These are phyloP conservation scores for Stenotaenia linearis DNA, from an alignment of 2,888 invertebrate genomes.

Conservation along the genomic window DNA sequence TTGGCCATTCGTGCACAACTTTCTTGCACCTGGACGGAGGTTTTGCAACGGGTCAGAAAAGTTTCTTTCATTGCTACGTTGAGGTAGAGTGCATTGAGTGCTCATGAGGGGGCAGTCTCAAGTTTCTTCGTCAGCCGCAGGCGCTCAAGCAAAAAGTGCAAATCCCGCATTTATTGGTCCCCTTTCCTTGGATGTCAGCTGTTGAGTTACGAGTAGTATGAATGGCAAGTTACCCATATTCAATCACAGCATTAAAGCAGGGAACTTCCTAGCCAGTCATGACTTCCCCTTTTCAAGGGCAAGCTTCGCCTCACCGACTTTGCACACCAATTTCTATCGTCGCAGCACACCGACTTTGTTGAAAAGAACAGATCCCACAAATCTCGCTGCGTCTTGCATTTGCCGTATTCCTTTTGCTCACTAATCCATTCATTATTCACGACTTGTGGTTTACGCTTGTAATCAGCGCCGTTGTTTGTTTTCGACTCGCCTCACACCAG, in stretches of 20 bases:
- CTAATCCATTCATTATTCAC: slow-evolving; percentile 3
- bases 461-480: background rate
- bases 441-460: slow-evolving; percentile 16
- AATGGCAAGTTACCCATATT: slow-evolving; percentile 13
- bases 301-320: slow-evolving; percentile 17
- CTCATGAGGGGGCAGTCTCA: background rate
- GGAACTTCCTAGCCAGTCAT: background rate
- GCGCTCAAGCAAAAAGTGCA: slow-evolving; percentile 17
- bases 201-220: slow-evolving; percentile 17
- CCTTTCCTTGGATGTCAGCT: slow-evolving; percentile 14
- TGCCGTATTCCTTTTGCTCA: slow-evolving; percentile 3
- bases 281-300: slow-evolving; percentile 13
- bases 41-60: background rate
- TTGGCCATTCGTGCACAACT: background rate
- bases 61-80: background rate
- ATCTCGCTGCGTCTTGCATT: background rate
- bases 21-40: background rate
- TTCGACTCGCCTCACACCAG: background rate
- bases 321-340: slow-evolving; percentile 15
- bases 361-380: background rate
- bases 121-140: slow-evolving; percentile 7
- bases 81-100: background rate
- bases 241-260: slow-evolving; percentile 14
- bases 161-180: slow-evolving; percentile 20
- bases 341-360: background rate